Evolutionary conservation across 2,113 vertebrate genomes (phyloP), one percentile per base, ranked within the genome.

Genomic region (Chionis minor): DNA sequence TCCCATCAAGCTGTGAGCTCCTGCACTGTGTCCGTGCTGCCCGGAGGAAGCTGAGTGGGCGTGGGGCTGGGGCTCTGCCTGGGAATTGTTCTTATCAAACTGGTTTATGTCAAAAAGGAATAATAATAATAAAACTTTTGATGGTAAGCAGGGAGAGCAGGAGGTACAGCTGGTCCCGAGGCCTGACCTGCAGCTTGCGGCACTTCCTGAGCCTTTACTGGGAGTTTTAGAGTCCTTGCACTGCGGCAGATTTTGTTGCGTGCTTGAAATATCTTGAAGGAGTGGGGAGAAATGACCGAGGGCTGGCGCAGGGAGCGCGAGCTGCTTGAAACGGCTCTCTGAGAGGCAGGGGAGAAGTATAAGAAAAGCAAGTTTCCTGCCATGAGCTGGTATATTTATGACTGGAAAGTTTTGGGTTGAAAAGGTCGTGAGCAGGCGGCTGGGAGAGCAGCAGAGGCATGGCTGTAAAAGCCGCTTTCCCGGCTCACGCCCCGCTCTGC

Each of bases 31-130:
- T 71, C 81, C 27, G 4, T 24, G 59, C 58, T 86, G 79, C 55
- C 70, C 3, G 33, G 61, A 96, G 93, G 96, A 97, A 97, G 75
- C 80, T 0, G 44, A 62, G 45, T 93, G 94, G 95, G 92, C 15
- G 90, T 96, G 69, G 86, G 91, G 80, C 79, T 84, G 70, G 0
- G 0, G 16, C 74, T 93, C 84, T 14, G 1, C 54, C 85, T 91
- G 92, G 81, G 90, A 93, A 93, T 92, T 89, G 81, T 86, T 96
- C 92, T 94, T 93, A 87, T 94, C 75, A 24, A 73, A 62, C 35
- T n/a, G 52, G 26, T 81, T 91, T 38, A 32, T 94, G 73, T 51
- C 67, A 61, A 42, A 81, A 87, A 95, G 33, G 58, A 92, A 54
- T 78, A 91, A 94, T 81, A 90, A 71, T 69, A 73, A 78, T 74